A percentile compares a stretch with the other conserved stretches of the same genome.
Conservation (phyloP, 2,888 invertebrate genomes). For the Spicauda simplicius region DNA sequence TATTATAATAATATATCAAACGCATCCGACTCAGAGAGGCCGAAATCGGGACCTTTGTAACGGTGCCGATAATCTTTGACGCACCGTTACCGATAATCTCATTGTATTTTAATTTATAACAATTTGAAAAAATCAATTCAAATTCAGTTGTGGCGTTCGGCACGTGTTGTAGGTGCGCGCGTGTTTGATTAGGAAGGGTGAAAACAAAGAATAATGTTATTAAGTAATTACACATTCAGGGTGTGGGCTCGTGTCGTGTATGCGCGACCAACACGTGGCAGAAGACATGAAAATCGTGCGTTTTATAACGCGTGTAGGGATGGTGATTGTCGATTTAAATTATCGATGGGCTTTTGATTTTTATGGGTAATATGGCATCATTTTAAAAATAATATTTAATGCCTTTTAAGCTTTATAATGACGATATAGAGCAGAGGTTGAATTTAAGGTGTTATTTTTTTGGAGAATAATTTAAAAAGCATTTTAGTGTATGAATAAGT, state of each 20-base stretch:
- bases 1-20: conserved; percentile 31
- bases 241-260: conserved; percentile 75
- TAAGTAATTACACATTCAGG: conserved; percentile 76
- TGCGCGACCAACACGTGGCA: conserved; percentile 77
- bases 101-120: conserved; percentile 63
- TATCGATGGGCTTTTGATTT: conserved; percentile 9
- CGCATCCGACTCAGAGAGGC: conserved; percentile 23
- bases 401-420: no score
- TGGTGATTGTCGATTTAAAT: conserved; percentile 42
- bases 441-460: no score
- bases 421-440: no score
- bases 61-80: conserved; percentile 53
- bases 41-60: conserved; percentile 40
- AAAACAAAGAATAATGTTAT: conserved; percentile 76
- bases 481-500: no score
- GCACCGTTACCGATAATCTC: conserved; percentile 56
- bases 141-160: conserved; percentile 65
- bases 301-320: conserved; percentile 60
- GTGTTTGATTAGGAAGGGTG: conserved; percentile 75
- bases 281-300: conserved; percentile 80
- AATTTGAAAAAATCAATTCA: conserved; percentile 61
- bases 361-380: no score
- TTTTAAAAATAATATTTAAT: no score
- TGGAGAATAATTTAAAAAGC: no score
- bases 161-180: conserved; percentile 75